Base-by-base conservation (phyloP, 2,113 vertebrate genomes). In the Motacilla tschutschensis region DNA sequence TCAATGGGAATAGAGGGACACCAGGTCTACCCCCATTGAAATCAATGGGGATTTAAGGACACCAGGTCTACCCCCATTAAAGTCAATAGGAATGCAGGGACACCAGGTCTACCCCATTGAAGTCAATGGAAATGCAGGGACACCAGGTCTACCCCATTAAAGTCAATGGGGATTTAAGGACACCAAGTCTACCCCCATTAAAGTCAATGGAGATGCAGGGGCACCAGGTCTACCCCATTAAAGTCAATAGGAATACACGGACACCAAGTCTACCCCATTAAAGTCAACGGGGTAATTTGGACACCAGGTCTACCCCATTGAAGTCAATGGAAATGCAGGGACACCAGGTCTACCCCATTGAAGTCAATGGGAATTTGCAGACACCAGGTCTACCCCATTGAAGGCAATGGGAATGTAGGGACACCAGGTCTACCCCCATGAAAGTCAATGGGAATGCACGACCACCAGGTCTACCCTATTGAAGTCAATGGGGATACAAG, bases 1-100 rank as follows among this genome's bases (percentile, higher is more conserved):
- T 6, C 24, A 48, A 48, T 48, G 24, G 14, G 20, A 8, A 25
- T 14, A 13, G 6, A 22, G 4, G 12, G 44, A 46, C 4, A 24
- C 13, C 46, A 24, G 46, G 46, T 46, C 46, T 46, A 24, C 46
- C 44, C 40, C 44, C 21, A 46, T 46, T 13, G 1, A 22, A 46
- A 10, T 22, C 21, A 21, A 46, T 21, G 21, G 44, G 2, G 20
- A 22, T 11, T 44, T 43, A 19, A 2, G 43, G 43, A 43, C 18
- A 48, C 12, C 46, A n/a, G 35, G 72, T 60, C 29, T 60, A 60
- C n/a, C 36, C 50, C 72, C 28, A 33, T 9, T 54, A 1, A 3
- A 33, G 3, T 4, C 2, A 43, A 54, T 21, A n/a, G n/a, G n/a
- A n/a, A n/a, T n/a, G n/a, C n/a, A 4, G 0, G 15, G 10, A 5